Evolutionary conservation across 2,797 vertebrate species (phyloP).

Genomic region (Podarcis lilfordi): DNA sequence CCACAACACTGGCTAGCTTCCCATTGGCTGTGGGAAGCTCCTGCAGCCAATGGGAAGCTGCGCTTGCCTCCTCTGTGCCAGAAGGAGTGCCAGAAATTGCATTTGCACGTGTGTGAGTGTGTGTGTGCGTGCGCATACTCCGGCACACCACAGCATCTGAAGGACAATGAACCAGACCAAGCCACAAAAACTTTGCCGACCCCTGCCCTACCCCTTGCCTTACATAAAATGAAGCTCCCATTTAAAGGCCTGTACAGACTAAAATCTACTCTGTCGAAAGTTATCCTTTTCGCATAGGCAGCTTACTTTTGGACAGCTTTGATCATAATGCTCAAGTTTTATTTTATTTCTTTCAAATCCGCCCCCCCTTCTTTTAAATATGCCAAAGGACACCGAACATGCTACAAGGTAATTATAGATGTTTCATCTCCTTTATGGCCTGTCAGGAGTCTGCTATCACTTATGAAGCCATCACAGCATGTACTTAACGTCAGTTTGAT

Average conservation of each 20-base stretch:
- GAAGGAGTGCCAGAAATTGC: too few relatives aligned
- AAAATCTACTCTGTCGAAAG: constrained; percentile 60
- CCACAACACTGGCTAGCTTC: too few relatives aligned
- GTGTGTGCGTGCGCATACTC: too few relatives aligned
- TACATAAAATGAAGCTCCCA: constrained; percentile 35
- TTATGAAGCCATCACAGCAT: constrained; percentile 77
- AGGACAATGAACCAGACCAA: too few relatives aligned
- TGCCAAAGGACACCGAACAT: constrained; percentile 68
- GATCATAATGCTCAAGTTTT: constrained; percentile 63
- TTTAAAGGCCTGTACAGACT: constrained; percentile 54
- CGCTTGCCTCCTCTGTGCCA: too few relatives aligned
- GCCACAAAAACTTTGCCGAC: too few relatives aligned
- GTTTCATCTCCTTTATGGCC: constrained; percentile 75
- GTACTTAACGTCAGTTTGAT: constrained; percentile 81
- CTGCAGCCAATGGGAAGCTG: too few relatives aligned
- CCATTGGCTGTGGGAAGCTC: too few relatives aligned
- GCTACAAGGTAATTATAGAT: constrained; percentile 77
- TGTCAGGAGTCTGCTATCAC: constrained; percentile 78
- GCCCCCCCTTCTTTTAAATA: constrained; percentile 44
- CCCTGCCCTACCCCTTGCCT: too few relatives aligned
- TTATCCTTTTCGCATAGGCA: constrained; percentile 46
- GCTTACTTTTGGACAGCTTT: constrained; percentile 50
- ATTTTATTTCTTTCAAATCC: constrained; percentile 69
- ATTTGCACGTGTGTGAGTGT: too few relatives aligned
- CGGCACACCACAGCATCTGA: too few relatives aligned